These are phyloP conservation scores for Drosophila borborema DNA, from an alignment of 2,888 invertebrate genomes.

Conservation along the genomic window DNA sequence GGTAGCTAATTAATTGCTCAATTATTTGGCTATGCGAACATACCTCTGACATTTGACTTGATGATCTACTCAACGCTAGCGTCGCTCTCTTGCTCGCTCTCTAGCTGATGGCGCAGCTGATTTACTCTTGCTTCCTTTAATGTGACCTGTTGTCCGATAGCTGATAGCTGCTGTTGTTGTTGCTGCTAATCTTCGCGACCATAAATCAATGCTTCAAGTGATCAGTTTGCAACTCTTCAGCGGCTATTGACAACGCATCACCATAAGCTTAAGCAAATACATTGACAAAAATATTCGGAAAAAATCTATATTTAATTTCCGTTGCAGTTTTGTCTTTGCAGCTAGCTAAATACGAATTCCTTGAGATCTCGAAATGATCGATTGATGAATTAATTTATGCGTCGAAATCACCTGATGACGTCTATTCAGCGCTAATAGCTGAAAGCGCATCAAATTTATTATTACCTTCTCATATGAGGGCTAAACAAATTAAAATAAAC, in stretches of 20 bases:
- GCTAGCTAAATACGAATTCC: constrained; percentile 28
- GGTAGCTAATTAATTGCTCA: constrained; percentile 78
- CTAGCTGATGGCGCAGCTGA: background rate
- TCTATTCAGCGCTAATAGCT: background rate
- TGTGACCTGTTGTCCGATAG: constrained; percentile 60
- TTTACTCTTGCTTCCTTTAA: constrained; percentile 63
- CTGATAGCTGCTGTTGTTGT: constrained; percentile 4
- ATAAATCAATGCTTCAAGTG: constrained; percentile 66
- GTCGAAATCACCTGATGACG: constrained; percentile 7
- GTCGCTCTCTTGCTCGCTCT: constrained; percentile 15
- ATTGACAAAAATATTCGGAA: constrained; percentile 4
- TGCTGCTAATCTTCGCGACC: constrained; percentile 22
- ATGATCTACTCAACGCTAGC: constrained; percentile 18
- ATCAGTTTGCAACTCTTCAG: constrained; percentile 59
- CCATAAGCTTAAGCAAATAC: constrained; percentile 16
- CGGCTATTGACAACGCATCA: constrained; percentile 41
- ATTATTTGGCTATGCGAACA: constrained; percentile 74
- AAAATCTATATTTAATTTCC: constrained; percentile 28
- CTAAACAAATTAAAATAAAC: background rate
- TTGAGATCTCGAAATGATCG: constrained; percentile 46
- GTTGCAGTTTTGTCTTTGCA: constrained; percentile 50
- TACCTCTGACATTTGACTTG: constrained; percentile 78
- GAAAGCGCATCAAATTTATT: background rate
- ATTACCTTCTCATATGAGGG: background rate
- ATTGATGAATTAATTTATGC: constrained; percentile 26